Evolutionary conservation across 2,888 invertebrate species (phyloP).

Genomic region (Lutraria lutraria): DNA sequence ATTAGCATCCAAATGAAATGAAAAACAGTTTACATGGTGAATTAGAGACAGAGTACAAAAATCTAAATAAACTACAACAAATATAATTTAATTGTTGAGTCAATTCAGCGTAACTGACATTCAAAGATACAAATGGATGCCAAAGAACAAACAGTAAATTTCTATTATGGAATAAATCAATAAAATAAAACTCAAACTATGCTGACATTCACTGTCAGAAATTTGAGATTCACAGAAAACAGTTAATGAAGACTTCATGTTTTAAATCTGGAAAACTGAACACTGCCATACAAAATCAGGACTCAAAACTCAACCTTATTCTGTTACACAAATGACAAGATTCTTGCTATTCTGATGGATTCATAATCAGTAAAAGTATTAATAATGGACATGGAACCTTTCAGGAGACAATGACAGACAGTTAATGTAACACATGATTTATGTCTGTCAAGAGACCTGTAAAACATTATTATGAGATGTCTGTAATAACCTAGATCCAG

Average conservation of each 20-base stretch:
- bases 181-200: background rate
- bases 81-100: background rate
- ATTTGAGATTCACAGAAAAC: background rate
- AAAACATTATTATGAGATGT: background rate
- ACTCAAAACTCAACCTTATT: background rate
- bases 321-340: background rate
- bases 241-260: background rate
- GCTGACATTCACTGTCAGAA: background rate
- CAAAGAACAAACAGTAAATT: background rate
- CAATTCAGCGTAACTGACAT: background rate
- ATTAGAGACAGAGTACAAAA: background rate
- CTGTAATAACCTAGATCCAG: background rate
- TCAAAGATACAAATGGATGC: background rate
- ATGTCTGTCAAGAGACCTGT: background rate
- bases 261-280: background rate
- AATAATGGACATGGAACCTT: background rate
- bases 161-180: background rate
- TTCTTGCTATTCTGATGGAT: background rate
- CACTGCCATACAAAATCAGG: background rate
- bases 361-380: background rate
- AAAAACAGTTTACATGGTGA: background rate
- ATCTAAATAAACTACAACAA: background rate
- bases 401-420: background rate
- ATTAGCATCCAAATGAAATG: background rate
- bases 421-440: background rate